Evolutionary conservation across 2,797 vertebrate species (phyloP).

Genomic region (Danio albolineatus): DNA sequence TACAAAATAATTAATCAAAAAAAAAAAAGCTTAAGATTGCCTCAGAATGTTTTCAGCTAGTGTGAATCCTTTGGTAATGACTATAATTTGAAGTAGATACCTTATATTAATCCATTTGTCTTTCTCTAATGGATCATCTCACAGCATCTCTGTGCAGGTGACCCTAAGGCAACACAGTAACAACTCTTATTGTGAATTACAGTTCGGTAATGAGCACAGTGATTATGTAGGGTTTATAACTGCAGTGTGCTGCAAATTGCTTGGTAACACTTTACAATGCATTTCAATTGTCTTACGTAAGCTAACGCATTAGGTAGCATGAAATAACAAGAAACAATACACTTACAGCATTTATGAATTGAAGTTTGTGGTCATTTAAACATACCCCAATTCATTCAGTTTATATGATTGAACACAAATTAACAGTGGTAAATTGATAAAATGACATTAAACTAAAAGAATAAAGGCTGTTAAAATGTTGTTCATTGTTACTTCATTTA

Average conservation of each 20-base stretch:
- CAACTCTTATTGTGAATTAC: conserved; percentile 52
- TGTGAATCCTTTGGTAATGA: conserved; percentile 61
- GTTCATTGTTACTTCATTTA: conserved; percentile 1
- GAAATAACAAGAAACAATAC: neutral
- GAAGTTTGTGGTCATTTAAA: neutral
- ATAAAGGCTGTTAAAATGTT: neutral
- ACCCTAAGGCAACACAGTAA: conserved; percentile 61
- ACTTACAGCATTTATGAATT: neutral
- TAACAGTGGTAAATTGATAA: neutral
- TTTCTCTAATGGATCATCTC: conserved; percentile 53
- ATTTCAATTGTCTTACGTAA: neutral
- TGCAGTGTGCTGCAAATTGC: conserved; percentile 14
- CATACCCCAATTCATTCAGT: neutral
- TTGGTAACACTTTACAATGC: conserved; percentile 8
- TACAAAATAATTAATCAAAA: conserved; percentile 24
- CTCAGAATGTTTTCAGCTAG: conserved; percentile 51
- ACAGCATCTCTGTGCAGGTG: conserved; percentile 55
- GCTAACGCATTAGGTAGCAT: neutral
- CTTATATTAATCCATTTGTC: conserved; percentile 45
- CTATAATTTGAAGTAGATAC: conserved; percentile 57
- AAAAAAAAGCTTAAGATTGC: conserved; percentile 41
- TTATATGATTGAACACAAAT: neutral
- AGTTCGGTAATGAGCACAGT: conserved; percentile 60
- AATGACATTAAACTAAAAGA: neutral
- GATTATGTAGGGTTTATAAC: conserved; percentile 42